Evolutionary conservation across 2,113 vertebrate genomes (phyloP).

Genomic region (Rynchops niger): DNA sequence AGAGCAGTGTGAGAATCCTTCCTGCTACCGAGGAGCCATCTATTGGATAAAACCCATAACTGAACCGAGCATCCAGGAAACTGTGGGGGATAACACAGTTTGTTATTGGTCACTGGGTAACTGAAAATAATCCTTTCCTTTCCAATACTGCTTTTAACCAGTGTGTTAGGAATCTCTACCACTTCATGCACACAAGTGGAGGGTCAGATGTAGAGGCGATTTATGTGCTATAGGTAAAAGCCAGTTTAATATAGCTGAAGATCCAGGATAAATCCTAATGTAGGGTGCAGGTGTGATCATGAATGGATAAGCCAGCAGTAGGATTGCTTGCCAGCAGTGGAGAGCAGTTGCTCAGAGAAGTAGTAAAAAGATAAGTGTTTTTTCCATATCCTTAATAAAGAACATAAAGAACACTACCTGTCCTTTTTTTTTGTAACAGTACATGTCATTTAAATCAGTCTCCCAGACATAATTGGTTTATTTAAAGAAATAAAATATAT

Average conservation of each 20-base stretch:
- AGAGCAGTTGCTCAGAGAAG: not conserved
- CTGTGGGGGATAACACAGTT: conserved; percentile 2
- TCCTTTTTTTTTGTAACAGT: not conserved
- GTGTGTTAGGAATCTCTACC: not conserved
- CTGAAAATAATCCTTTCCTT: conserved; percentile 29
- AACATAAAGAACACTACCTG: not conserved
- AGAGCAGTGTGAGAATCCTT: conserved; percentile 34
- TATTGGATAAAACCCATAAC: conserved; percentile 67
- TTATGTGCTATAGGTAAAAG: conserved; percentile 4
- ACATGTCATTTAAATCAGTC: not conserved
- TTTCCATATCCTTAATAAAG: not conserved
- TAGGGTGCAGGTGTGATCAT: conserved; percentile 1
- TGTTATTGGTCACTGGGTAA: not conserved
- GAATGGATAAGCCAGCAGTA: not conserved
- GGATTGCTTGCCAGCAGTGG: not conserved
- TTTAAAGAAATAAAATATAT: not conserved
- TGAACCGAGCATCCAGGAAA: not conserved
- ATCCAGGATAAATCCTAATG: conserved; percentile 5
- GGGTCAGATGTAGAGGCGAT: not conserved
- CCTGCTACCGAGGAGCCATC: conserved; percentile 61
- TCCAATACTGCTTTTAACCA: not conserved
- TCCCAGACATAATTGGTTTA: not conserved
- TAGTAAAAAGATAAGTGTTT: not conserved
- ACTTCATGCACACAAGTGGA: not conserved
- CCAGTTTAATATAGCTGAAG: conserved; percentile 1